These are phyloP conservation scores for Panorpa germanica DNA, from an alignment of 2,888 invertebrate genomes.

Conservation along the genomic window DNA sequence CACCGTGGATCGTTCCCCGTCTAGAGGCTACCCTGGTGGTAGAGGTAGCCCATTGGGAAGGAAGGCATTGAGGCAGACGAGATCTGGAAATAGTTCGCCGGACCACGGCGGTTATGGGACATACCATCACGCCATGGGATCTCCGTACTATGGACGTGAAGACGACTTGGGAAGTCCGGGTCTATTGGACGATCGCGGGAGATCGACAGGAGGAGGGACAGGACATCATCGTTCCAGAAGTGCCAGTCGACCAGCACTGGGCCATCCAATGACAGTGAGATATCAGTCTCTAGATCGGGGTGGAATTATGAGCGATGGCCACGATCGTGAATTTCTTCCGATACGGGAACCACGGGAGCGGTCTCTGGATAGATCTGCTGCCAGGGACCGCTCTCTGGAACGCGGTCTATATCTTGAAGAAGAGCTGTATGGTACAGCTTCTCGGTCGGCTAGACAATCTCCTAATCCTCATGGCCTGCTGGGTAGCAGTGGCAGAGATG, in stretches of 20 bases:
- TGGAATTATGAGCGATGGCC: conserved; percentile 49
- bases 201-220: no score
- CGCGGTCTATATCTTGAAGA: conserved; percentile 50
- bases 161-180: conserved; percentile 75
- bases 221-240: conserved; percentile 65
- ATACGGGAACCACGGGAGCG: conserved; percentile 56
- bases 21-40: conserved; percentile 54
- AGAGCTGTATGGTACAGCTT: conserved; percentile 42
- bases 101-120: conserved; percentile 27
- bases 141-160: conserved; percentile 55
- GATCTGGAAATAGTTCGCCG: no score
- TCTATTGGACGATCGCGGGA: no score
- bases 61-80: conserved; percentile 14
- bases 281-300: conserved; percentile 58
- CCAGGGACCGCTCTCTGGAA: conserved; percentile 44
- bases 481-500: conserved; percentile 23
- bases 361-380: conserved; percentile 38
- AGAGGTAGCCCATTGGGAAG: conserved; percentile 35
- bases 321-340: conserved; percentile 75
- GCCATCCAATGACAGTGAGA: conserved; percentile 31
- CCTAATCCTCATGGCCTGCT: conserved; percentile 45
- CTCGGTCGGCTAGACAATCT: conserved; percentile 46
- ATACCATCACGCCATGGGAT: conserved; percentile 33
- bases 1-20: conserved; percentile 79
- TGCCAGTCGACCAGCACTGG: conserved; percentile 50